phyloP scores from a whole-genome alignment of 2,797 vertebrate genomes.

The Halcyon chelicuti region DNA sequence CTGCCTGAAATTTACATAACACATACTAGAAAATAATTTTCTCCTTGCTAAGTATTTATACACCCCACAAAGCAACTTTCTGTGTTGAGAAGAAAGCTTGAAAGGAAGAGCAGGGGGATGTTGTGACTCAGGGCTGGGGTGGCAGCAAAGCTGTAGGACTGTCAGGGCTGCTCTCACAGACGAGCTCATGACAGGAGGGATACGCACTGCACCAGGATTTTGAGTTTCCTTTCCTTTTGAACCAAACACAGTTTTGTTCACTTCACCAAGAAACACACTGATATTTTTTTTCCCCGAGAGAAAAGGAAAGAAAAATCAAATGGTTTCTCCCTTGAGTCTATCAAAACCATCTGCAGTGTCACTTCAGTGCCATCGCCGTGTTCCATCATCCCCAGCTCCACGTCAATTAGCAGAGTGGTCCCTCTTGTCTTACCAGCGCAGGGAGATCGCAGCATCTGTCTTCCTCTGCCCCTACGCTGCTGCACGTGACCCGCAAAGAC shows the following conservation, averaged over 20 bases:
- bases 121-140: background rate
- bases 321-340: background rate
- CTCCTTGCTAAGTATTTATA: background rate
- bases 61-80: background rate
- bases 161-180: background rate
- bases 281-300: background rate
- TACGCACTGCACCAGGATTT: background rate
- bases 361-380: background rate
- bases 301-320: background rate
- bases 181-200: background rate
- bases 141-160: background rate
- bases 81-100: background rate
- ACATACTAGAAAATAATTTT: background rate
- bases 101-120: background rate
- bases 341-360: background rate
- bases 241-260: background rate
- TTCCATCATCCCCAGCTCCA: background rate
- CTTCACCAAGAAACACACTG: background rate
- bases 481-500: constrained; percentile 88
- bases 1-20: background rate
- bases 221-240: background rate
- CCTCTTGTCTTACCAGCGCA: constrained; percentile 79
- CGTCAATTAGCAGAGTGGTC: background rate
- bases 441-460: constrained; percentile 93
- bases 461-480: constrained; percentile 84